A percentile compares a stretch with the other conserved stretches of the same genome.
Evolutionary conservation across 2,113 vertebrate species (phyloP).

Genomic region (Salvator merianae): DNA sequence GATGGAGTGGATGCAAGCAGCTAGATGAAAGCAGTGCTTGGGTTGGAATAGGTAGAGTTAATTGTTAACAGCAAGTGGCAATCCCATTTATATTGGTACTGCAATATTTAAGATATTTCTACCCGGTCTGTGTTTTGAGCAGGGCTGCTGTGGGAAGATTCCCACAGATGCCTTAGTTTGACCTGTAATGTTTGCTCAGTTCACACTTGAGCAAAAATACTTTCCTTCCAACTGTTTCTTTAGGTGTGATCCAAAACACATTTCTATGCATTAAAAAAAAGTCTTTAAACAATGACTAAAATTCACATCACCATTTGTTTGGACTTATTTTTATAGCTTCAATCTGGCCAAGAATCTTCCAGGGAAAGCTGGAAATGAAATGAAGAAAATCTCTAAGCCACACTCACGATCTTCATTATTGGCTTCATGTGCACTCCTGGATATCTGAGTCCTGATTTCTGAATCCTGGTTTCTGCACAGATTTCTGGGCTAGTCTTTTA

Average conservation of each 20-base stretch:
- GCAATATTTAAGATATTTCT: background rate
- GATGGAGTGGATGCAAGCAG: too few species aligned
- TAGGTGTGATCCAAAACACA: background rate
- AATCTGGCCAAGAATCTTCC: background rate
- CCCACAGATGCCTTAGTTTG: background rate
- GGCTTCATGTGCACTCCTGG: background rate
- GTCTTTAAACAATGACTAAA: constrained; percentile 8
- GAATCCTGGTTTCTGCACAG: background rate
- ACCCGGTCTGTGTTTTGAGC: background rate
- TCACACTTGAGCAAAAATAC: background rate
- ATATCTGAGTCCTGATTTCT: too few species aligned
- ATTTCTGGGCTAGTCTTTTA: background rate
- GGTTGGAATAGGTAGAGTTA: too few species aligned
- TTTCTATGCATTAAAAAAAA: background rate
- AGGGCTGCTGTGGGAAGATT: background rate
- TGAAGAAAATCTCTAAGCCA: background rate
- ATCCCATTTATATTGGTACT: background rate
- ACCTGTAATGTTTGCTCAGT: background rate
- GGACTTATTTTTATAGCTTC: background rate
- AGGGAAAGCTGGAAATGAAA: background rate
- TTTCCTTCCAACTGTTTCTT: background rate
- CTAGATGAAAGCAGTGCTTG: too few species aligned
- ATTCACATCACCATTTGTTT: background rate
- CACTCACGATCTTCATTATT: background rate
- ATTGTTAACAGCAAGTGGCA: too few species aligned